Evolutionary conservation across 2,797 vertebrate species (phyloP), one percentile per base, ranked within the genome.

Genomic region (Danionella dracula): DNA sequence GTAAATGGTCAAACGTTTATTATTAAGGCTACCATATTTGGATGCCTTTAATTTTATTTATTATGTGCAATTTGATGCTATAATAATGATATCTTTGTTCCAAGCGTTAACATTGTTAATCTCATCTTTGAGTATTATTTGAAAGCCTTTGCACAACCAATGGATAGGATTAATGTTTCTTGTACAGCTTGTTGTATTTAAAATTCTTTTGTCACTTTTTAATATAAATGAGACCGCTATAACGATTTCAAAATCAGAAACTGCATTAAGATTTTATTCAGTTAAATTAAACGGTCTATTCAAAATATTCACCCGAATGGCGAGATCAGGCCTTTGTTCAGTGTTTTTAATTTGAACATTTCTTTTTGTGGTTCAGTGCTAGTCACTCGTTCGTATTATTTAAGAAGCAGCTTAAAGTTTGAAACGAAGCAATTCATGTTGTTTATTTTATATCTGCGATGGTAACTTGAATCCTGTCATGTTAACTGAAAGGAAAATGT

Each of bases 11-110:
- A 87, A 89, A 90, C 88, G 77, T 91, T 92, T 89, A 89, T 84
- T 80, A 76, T 57, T 57, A 77, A 86, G 87, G 89, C 89, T 89
- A 74, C 86, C 89, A 86, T 86, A 84, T 73, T 82, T 58, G 83
- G 86, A 89, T 85, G 84, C 84, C 88, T 87, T 90, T 93, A 91
- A 93, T 84, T 94, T 95, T 95, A 95, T 93, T 93, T 89, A 89
- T 89, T 88, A 88, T 90, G 90, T 84, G 92, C 90, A 88, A 90
- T 86, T 91, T 84, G 88, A 89, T 91, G 87, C 86, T 88, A 86
- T 86, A 85, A 78, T 84, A 81, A 76, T 68, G 55, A 58, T 48
- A 58, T 51, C 77, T 85, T 83, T 78, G 75, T 64, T 80, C 80
- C 73, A 71, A 79, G 78, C 72, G 75, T 72, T 82, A 50, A 79